Evolutionary conservation across 2,797 vertebrate genomes (phyloP), one percentile per base, ranked within the genome.

Genomic region (Perodicticus potto): DNA sequence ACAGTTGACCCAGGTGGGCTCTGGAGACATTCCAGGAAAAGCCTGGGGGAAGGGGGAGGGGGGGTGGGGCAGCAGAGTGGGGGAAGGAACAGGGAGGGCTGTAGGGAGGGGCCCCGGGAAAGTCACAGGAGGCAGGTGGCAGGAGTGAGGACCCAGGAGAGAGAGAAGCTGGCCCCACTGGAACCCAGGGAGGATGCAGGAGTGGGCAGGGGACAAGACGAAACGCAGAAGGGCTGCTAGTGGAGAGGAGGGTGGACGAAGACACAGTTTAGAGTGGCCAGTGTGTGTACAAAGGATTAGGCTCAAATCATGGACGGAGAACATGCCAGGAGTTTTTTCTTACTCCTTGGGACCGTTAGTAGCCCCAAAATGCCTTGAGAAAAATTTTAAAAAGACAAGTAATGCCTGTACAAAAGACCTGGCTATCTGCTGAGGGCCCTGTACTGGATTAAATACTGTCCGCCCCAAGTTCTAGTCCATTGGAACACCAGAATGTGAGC

Each of bases 381-480:
- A 63, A 40, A 10, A 7, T 27, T 85, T 34, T 29, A 11, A 34
- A 34, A 32, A 72, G 72, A 72, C 40, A 20, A 2, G 27, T 13
- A 37, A 59, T n/a, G 61, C 20, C 37, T 40, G 40, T 40, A 2
- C 7, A 0, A 45, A 40, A 67, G 63, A n/a, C 81, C 49, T 45
- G 43, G 34, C 14, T 17, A 13, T 16, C 80, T 19, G 23, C 69
- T 67, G 0, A 27, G 49, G 27, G 25, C 27, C 43, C 34, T 13
- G 1, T 3, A 0, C n/a, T 2, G 3, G 55, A 34, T 4, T 7
- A 3, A 34, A 63, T 0, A 4, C 14, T 10, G 7, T 2, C 37
- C 83, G 6, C 19, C 37, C 16, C 34, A 57, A 22, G 53, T n/a
- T 10, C 32, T 16, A 22, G 19, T 20, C 17, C 12, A 19, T 20